Base-by-base conservation (phyloP, 2,888 invertebrate genomes). In the Polyommatus iphigenia region DNA sequence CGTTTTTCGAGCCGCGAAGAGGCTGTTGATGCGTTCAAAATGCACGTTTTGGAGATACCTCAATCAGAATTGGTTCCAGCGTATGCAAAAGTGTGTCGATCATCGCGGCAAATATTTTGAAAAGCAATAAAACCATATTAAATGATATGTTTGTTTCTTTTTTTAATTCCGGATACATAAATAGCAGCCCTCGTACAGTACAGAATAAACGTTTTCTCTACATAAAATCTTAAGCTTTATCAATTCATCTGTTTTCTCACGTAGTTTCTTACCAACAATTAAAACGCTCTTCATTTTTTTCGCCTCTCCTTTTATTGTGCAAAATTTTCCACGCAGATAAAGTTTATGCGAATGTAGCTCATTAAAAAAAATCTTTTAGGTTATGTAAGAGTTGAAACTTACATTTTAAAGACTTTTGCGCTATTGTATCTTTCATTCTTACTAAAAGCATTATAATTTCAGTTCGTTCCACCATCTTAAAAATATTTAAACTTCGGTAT, bases 201-300 rank as follows among this genome's bases (percentile, higher is more conserved):
- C 6, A 67, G 29, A 32, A 67, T 32, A 1, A 32, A 29, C 29
- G 29, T 67, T 67, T 67, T 67, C 67, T 32, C 67, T 67, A 67
- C 29, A 29, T 13, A 29, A 15, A 20, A 10, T 20, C 13, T 20
- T 62, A 2, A 13, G 0, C 67, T 20, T 67, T 29, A 67, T 67
- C 67, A 29, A 18, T 62, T 13, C 4, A 67, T 67, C 67, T 32
- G 29, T 67, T 67, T 62, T 67, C 67, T 67, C 67, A 67, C 67
- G 32, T 6, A 29, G 67, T 67, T 67, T 13, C 67, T 67, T 32
- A 29, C 6, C 32, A 29, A 67, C 67, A 67, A 67, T 67, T 32
- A 15, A 32, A 67, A 32, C 18, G 15, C 67, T 67, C 29, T 32
- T 67, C 29, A 67, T 67, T 67, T 67, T 32, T 18, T 67, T 15